Percentiles rank a stretch among this genome's conserved stretches.
phyloP scores from a whole-genome alignment of 2,113 vertebrate species.

The Edolisoma coerulescens region DNA sequence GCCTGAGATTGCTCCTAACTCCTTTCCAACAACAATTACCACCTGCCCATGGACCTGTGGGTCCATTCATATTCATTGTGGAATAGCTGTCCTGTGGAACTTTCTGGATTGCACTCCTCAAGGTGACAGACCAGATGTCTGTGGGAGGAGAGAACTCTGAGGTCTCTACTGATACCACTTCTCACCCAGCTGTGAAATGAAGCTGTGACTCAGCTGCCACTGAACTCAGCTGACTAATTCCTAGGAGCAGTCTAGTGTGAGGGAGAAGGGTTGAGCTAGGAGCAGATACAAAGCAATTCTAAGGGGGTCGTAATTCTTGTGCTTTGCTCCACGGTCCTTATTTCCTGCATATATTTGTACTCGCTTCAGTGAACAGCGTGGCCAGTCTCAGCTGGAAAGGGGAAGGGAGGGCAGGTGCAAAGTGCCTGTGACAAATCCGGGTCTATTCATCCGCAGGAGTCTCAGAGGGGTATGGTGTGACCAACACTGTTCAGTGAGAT shows the following conservation, averaged over 20 bases:
- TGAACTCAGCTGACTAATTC: not conserved
- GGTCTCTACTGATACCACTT: not conserved
- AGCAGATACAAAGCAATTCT: not conserved
- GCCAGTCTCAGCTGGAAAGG: not conserved
- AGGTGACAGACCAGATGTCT: not conserved
- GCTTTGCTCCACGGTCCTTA: not conserved
- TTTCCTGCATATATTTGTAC: not conserved
- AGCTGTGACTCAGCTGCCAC: rapidly evolving
- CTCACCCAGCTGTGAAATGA: not conserved
- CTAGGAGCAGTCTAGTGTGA: not conserved
- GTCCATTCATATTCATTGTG: too few relatives aligned
- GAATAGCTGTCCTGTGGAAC: not conserved
- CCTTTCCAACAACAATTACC: not conserved
- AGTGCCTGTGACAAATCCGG: not conserved
- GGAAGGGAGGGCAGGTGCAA: not conserved
- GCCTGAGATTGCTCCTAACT: not conserved
- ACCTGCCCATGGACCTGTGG: rapidly evolving
- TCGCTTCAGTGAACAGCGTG: not conserved
- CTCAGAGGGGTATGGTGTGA: not conserved
- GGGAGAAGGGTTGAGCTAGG: not conserved
- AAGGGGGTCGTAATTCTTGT: rapidly evolving
- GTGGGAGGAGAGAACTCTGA: not conserved
- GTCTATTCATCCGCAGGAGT: not conserved
- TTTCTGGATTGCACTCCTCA: not conserved
- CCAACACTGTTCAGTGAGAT: not conserved